Evolutionary conservation across 1,140 invertebrate species (phyloP).

Genomic region (Bombus haemorrhoidalis): DNA sequence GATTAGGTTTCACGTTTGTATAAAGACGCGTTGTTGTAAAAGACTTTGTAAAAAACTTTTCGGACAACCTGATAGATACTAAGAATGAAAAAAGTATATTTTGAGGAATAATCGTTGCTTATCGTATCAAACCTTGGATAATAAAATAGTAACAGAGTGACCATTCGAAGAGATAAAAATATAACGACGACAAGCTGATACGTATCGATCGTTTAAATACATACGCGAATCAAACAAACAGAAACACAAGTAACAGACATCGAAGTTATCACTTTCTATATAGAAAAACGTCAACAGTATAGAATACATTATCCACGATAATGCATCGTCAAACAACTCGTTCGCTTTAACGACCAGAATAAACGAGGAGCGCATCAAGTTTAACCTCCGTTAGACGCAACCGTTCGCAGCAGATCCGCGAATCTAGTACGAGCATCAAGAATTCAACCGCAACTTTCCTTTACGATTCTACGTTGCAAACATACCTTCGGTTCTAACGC

Average conservation of each 20-base stretch:
- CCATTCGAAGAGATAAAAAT: too few species aligned
- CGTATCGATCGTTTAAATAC: background rate
- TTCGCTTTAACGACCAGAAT: constrained; percentile 13
- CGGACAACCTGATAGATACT: too few species aligned
- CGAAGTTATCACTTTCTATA: background rate
- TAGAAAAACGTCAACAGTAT: background rate
- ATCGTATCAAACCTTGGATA: too few species aligned
- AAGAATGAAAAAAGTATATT: too few species aligned
- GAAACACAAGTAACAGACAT: background rate
- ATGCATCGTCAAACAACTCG: constrained; percentile 18
- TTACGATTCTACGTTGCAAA: background rate
- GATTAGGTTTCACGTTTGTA: too few species aligned
- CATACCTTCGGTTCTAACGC: background rate
- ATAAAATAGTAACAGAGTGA: too few species aligned
- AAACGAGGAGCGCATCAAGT: constrained; percentile 8
- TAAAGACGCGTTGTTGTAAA: too few species aligned
- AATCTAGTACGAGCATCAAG: constrained; percentile 14
- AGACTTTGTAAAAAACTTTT: too few species aligned
- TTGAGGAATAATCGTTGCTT: too few species aligned
- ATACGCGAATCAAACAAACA: background rate
- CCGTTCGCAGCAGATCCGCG: background rate
- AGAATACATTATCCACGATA: constrained; percentile 9
- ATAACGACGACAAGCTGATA: too few species aligned
- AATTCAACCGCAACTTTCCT: constrained; percentile 23
- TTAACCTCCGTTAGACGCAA: constrained; percentile 15